phyloP scores from a whole-genome alignment of 2,888 invertebrate genomes.

The Oxystoma pomonae region DNA sequence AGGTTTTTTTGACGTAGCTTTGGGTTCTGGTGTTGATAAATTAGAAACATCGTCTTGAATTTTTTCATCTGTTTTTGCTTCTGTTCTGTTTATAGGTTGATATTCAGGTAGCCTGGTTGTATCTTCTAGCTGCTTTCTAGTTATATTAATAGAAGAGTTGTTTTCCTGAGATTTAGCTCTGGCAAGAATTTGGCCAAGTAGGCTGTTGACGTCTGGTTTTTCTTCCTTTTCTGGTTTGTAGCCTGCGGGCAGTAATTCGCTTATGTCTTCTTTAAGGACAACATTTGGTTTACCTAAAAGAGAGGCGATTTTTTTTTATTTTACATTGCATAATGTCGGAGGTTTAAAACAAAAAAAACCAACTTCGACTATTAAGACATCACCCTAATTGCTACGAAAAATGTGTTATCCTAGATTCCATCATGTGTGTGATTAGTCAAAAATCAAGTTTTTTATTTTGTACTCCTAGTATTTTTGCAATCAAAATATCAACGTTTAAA shows the following conservation, averaged over 20 bases:
- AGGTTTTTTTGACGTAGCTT: neutral
- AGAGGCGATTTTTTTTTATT: too few relatives aligned
- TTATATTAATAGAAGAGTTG: neutral
- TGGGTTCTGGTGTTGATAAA: neutral
- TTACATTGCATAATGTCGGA: too few relatives aligned
- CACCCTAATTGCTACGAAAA: too few relatives aligned
- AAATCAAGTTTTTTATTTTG: too few relatives aligned
- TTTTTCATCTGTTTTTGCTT: neutral
- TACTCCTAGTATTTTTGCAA: too few relatives aligned
- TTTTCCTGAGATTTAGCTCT: neutral
- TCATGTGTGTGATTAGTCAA: too few relatives aligned
- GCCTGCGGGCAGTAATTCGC: conserved; percentile 47
- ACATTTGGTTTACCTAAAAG: neutral
- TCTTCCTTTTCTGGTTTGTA: conserved; percentile 38
- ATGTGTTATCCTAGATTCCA: too few relatives aligned
- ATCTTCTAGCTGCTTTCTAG: neutral
- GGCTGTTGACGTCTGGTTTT: conserved; percentile 10
- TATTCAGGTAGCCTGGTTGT: conserved; percentile 38
- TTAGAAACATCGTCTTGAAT: neutral
- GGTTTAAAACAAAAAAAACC: too few relatives aligned
- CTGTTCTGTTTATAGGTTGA: neutral
- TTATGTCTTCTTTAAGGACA: conserved; percentile 27
- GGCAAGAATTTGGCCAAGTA: neutral
- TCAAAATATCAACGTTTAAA: too few relatives aligned
- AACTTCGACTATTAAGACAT: too few relatives aligned